A percentile compares a stretch with the other conserved stretches of the same genome.
These are phyloP conservation scores for Chouioia cunea DNA, from an alignment of 2,888 invertebrate species.

Conservation along the genomic window DNA sequence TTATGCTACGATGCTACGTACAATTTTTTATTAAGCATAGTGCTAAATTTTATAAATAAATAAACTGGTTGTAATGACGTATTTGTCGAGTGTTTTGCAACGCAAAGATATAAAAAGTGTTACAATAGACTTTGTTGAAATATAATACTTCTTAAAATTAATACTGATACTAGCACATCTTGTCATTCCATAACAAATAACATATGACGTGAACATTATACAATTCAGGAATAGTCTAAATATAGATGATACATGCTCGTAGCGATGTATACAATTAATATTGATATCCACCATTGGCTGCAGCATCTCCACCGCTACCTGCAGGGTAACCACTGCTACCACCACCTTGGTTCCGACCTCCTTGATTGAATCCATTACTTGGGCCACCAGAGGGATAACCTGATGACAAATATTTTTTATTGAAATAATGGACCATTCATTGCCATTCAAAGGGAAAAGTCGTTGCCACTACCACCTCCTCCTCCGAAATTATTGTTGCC, in stretches of 20 bases:
- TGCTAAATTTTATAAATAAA: conserved; percentile 46
- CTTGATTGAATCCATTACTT: conserved; percentile 60
- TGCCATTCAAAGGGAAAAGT: neutral
- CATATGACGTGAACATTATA: conserved; percentile 40
- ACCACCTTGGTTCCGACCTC: conserved; percentile 51
- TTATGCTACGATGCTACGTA: conserved; percentile 48
- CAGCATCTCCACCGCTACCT: conserved; percentile 64
- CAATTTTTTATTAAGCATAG: conserved; percentile 40
- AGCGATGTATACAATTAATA: conserved; percentile 56
- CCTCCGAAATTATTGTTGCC: conserved; percentile 28
- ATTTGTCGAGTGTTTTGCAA: conserved; percentile 36
- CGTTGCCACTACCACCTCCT: conserved; percentile 5
- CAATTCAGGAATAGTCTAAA: conserved; percentile 34
- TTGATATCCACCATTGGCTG: conserved; percentile 66
- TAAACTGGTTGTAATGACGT: conserved; percentile 41
- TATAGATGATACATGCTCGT: conserved; percentile 31
- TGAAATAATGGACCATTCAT: neutral
- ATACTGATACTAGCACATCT: conserved; percentile 44
- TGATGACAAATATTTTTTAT: conserved; percentile 8
- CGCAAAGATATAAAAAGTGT: conserved; percentile 45
- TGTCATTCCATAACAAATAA: conserved; percentile 37
- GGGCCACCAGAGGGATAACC: conserved; percentile 45
- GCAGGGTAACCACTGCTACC: conserved; percentile 60
- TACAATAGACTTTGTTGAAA: conserved; percentile 30
- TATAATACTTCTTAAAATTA: conserved; percentile 43